Evolutionary conservation across 2,113 vertebrate species (phyloP).

Genomic region (Budorcas taxicolor): DNA sequence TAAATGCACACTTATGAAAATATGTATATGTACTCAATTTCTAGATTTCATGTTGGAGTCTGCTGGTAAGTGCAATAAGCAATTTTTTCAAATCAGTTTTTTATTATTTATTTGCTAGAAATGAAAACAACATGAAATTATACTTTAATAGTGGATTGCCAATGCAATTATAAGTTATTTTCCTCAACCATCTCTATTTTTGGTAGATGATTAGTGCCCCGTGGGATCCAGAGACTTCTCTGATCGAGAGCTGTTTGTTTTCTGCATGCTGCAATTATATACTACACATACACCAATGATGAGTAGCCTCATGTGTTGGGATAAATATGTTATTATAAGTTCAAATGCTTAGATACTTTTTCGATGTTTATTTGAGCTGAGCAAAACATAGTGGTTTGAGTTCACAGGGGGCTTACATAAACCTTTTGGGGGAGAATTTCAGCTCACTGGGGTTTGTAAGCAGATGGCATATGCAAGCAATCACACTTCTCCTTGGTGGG

Average conservation of each 20-base stretch:
- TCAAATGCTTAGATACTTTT: conserved; percentile 75
- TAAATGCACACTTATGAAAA: conserved; percentile 45
- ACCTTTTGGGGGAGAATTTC: conserved; percentile 71
- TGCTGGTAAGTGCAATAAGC: conserved; percentile 59
- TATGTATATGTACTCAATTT: conserved; percentile 54
- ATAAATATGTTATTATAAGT: conserved; percentile 79
- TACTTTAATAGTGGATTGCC: conserved; percentile 75
- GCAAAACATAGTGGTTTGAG: conserved; percentile 74
- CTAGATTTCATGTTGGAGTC: conserved; percentile 61
- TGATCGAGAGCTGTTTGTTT: conserved; percentile 77
- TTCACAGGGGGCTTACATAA: conserved; percentile 72
- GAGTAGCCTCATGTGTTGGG: conserved; percentile 74
- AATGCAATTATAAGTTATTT: conserved; percentile 78
- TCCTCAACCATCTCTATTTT: conserved; percentile 75
- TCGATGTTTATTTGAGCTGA: conserved; percentile 72
- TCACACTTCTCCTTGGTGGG: conserved; percentile 69
- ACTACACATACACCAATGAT: conserved; percentile 69
- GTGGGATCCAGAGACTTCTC: conserved; percentile 72
- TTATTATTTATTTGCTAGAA: conserved; percentile 72
- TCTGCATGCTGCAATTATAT: conserved; percentile 69
- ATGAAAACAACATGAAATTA: conserved; percentile 76
- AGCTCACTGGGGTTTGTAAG: conserved; percentile 68
- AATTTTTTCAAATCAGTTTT: conserved; percentile 72
- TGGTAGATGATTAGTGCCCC: conserved; percentile 75
- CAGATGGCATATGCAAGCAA: conserved; percentile 71